Evolutionary conservation across 2,113 vertebrate species (phyloP), one percentile per base, ranked within the genome.

Genomic region (Laticauda colubrina): DNA sequence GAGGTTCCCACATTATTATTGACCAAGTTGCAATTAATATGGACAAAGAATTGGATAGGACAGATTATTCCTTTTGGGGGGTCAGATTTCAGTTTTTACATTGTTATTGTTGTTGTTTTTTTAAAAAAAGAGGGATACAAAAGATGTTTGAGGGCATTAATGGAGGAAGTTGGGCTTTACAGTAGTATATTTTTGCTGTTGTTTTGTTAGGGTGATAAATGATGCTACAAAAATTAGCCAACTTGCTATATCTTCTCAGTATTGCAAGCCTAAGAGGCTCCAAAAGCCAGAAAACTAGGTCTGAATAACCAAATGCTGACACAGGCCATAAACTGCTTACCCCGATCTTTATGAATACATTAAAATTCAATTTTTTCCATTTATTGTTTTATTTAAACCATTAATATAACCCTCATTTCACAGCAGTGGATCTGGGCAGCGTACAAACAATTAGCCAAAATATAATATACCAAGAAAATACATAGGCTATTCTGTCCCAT

Each of bases 401-500:
- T 81, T 81, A 21, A 43, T 81, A 43, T 43, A 81, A 43, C 75
- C 34, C 34, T 43, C 7, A 81, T 81, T 39, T 81, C 18, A 81
- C 34, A 81, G 34, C 34, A 21, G 34, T 21, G 34, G 18, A 39
- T 81, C 34, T 81, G 75, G 75, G 75, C 75, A 81, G 75, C 4
- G 7, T 81, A 81, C 34, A 81, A 21, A 39, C 39, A 81, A 81
- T 43, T 39, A 43, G 34, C 75, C 75, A 81, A 81, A 21, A 81
- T 81, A 81, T 43, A 81, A 81, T 43, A 81, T 20, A 8, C n/a
- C 69, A 34, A 75, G 29, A 75, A 23, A 86, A 93, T 94, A 15
- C 53, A 93, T 96, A 8, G 48, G 96, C 90, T 24, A 81, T 12
- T 39, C 55, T 9, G 5, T 3, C 34, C n/a, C 7, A 53, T 29